Percentiles rank a stretch among this genome's conserved stretches.
Evolutionary conservation across 2,888 invertebrate species (phyloP).

Genomic region (Phrixothrix hirtus): DNA sequence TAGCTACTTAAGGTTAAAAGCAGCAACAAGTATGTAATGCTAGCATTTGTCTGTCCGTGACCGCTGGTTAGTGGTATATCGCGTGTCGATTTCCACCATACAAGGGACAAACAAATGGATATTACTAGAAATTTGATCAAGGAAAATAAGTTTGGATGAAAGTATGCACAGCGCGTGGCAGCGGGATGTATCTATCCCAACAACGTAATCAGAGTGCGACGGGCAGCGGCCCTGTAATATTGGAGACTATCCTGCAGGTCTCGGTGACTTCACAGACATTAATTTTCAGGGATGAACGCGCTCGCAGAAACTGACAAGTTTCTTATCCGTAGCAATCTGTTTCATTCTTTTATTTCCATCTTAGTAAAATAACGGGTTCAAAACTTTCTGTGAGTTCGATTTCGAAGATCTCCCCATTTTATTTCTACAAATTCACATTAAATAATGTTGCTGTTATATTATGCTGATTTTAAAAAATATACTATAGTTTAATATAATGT

Average conservation of each 20-base stretch:
- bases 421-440: conserved; percentile 43
- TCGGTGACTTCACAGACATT: conserved; percentile 52
- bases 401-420: conserved; percentile 38
- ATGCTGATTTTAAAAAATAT: too few relatives aligned
- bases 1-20: conserved; percentile 42
- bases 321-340: conserved; percentile 57
- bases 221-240: conserved; percentile 34
- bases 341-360: conserved; percentile 55
- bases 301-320: conserved; percentile 56
- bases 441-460: conserved; percentile 39
- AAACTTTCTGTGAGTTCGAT: conserved; percentile 45
- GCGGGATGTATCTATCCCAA: conserved; percentile 24
- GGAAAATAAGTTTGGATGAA: conserved; percentile 26
- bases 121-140: conserved; percentile 35
- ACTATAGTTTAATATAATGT: too few relatives aligned
- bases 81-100: conserved; percentile 33
- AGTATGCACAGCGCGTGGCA: conserved; percentile 21
- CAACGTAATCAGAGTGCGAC: conserved; percentile 41
- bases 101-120: conserved; percentile 36
- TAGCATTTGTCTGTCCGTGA: conserved; percentile 42
- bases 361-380: conserved; percentile 37
- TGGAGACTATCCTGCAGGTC: conserved; percentile 34
- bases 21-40: conserved; percentile 47
- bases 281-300: conserved; percentile 58
- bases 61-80: conserved; percentile 37